phyloP scores from a whole-genome alignment of 92 coral and sea anemone species.

The Umimayanthus chanpuru region DNA sequence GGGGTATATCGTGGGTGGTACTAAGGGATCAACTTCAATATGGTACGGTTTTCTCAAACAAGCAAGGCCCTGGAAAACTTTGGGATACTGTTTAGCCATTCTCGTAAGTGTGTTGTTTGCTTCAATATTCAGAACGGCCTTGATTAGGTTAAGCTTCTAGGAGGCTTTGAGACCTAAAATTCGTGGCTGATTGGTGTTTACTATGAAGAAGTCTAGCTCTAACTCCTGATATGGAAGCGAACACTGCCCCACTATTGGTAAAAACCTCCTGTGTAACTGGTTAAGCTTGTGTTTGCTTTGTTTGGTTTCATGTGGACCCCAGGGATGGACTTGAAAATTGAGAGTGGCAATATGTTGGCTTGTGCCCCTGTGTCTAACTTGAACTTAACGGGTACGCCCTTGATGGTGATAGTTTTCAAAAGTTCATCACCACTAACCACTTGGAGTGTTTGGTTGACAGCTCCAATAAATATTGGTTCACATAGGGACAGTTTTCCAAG shows the following conservation, averaged over 20 bases:
- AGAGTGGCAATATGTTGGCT: conserved; percentile 50
- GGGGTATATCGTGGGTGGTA: conserved; percentile 37
- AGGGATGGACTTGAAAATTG: conserved; percentile 37
- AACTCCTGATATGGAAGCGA: too few species aligned
- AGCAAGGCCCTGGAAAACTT: conserved; percentile 55
- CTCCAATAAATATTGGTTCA: conserved; percentile 54
- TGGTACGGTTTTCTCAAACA: conserved; percentile 54
- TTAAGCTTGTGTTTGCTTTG: too few species aligned
- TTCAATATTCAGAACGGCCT: too few species aligned
- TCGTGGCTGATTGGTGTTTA: too few species aligned
- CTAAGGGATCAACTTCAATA: conserved; percentile 47
- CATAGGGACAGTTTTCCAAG: conserved; percentile 8
- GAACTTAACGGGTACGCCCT: conserved; percentile 38
- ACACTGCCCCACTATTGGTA: too few species aligned
- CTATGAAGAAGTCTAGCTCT: too few species aligned
- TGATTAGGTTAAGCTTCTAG: too few species aligned
- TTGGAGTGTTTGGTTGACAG: conserved; percentile 40
- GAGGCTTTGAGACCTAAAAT: too few species aligned
- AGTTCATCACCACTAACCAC: conserved; percentile 17
- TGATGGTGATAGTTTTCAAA: conserved; percentile 39
- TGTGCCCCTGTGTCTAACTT: conserved; percentile 54
- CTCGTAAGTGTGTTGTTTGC: too few species aligned
- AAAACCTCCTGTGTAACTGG: too few species aligned
- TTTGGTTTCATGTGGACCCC: too few species aligned
- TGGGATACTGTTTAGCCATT: too few species aligned